Conservation (phyloP, 2,797 vertebrate species). For the Eulemur mongoz region DNA sequence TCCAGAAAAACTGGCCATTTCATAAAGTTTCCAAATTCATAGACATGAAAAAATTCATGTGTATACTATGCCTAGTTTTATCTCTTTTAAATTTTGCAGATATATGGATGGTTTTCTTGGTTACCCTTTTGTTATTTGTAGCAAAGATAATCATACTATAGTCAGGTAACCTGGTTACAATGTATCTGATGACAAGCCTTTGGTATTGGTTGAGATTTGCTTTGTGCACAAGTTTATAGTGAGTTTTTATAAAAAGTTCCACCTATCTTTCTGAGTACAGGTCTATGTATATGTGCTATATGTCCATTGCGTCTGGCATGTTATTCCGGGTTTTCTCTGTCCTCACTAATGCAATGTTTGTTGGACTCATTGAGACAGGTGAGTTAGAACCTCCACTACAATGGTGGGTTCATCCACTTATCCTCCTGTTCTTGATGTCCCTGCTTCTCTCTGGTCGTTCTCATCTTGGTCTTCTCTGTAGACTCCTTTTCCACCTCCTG, state of each 20-base stretch:
- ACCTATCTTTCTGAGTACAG: neutral
- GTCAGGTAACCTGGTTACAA: neutral
- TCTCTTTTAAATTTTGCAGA: neutral
- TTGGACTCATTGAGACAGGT: neutral
- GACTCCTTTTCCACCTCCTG: neutral
- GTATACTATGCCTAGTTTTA: neutral
- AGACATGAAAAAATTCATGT: neutral
- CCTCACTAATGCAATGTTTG: neutral
- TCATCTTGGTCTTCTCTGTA: neutral
- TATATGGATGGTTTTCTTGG: neutral
- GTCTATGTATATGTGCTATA: neutral
- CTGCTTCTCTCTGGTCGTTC: neutral
- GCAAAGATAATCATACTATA: neutral
- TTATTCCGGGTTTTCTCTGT: neutral
- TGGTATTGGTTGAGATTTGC: neutral
- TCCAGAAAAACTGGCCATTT: neutral
- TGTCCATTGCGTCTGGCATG: neutral
- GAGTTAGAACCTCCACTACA: neutral
- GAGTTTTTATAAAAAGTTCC: neutral
- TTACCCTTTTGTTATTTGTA: neutral
- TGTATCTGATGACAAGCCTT: neutral
- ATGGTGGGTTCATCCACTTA: neutral
- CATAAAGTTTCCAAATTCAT: neutral
- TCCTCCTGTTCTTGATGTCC: neutral
- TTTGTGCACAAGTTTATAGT: neutral